These are phyloP conservation scores for Parauchenoglanis punctatus DNA, from an alignment of 2,797 vertebrate species.

Conservation along the genomic window DNA sequence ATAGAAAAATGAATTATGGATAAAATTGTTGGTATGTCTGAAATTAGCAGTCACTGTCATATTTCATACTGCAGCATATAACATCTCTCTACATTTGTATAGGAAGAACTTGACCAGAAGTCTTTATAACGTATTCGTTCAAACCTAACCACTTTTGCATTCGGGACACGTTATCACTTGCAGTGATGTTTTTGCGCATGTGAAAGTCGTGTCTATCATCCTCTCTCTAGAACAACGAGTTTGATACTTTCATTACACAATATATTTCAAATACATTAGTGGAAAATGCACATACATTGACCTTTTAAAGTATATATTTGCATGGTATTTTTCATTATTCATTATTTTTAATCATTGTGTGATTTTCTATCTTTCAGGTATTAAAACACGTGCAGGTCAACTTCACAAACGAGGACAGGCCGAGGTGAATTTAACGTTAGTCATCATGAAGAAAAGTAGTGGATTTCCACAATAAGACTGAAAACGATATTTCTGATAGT, in stretches of 20 bases:
- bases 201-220: no score
- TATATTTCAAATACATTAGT: neutral
- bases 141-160: no score
- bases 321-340: neutral
- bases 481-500: constrained; percentile 11
- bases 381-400: constrained; percentile 58
- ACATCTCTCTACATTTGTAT: neutral
- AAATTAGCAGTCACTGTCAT: neutral
- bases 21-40: neutral
- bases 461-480: constrained; percentile 12
- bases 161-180: no score
- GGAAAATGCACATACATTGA: neutral
- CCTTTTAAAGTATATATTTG: neutral
- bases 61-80: neutral
- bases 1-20: neutral
- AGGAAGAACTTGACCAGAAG: neutral
- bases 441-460: constrained; percentile 9
- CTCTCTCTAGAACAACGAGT: no score
- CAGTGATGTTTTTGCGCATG: no score
- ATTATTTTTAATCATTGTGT: neutral
- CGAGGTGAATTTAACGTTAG: constrained; percentile 11
- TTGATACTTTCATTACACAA: neutral
- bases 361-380: constrained; percentile 65
- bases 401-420: constrained; percentile 9
- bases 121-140: neutral